Base-by-base conservation (phyloP, 2,888 invertebrate genomes). In the Diplazon laetatorius region DNA sequence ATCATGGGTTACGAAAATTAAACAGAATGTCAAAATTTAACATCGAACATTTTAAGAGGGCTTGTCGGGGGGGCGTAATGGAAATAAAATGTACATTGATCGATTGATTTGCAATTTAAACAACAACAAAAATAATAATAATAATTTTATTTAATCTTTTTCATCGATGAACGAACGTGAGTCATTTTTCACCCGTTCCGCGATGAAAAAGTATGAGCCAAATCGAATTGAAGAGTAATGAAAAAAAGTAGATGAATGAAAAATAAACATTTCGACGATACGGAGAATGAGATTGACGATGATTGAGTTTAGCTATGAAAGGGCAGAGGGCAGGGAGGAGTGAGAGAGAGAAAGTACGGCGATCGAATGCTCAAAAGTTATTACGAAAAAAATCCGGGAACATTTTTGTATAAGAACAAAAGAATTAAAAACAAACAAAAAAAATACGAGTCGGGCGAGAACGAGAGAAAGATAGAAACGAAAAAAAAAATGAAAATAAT, bases 331-430 rank as follows among this genome's bases (percentile, higher is more conserved):
- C 66, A 25, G 59, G 48, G 59, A 48, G 50, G 63, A 52, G 30
- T 25, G 25, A 50, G 50, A 71, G 60, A 71, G 50, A 60, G 35
- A 50, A 39, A 44, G 25, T 48, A 66, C 48, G 63, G 73, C 65
- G 76, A 77, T 75, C 69, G 72, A 78, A 78, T 82, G 82, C 82
- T 82, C 82, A 82, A 82, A n/a, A 74, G 77, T 80, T 82, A 80
- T 79, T 82, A 80, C 65, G 76, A 75, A 76, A 78, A 72, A 63
- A 77, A 74, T 80, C 75, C 72, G 80, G 81, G 81, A 81, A 82
- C 82, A 82, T 80, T 82, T 82, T 81, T 82, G 78, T 81, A 81
- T 82, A 81, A 82, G 80, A 76, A 77, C 76, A 80, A 82, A 72
- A 59, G n/a, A n/a, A n/a, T n/a, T n/a, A 30, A 30, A 30, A 30